Conservation (phyloP, 1,140 invertebrate species). For the Odontomachus brunneus region DNA sequence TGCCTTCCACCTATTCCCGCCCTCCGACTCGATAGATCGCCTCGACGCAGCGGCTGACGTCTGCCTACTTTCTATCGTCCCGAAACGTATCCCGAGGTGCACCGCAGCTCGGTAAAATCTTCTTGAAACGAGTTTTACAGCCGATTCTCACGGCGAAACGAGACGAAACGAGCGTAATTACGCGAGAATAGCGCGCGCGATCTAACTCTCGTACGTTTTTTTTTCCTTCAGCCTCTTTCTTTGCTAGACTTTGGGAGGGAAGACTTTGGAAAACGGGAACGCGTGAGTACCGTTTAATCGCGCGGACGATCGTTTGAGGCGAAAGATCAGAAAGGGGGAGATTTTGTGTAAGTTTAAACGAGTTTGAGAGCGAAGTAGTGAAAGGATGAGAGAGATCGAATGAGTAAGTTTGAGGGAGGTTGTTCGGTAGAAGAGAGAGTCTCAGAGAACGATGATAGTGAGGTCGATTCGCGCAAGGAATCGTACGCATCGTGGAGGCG, state of each 20-base stretch:
- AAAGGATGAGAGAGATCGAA: conserved; percentile 4
- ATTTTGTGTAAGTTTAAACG: conserved; percentile 1
- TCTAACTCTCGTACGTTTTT: conserved; percentile 39
- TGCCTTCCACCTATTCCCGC: conserved; percentile 21
- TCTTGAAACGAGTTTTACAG: conserved; percentile 70
- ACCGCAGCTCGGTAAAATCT: conserved; percentile 65
- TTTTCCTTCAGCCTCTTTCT: conserved; percentile 1
- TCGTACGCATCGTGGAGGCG: too few species aligned
- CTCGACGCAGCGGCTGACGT: conserved; percentile 54
- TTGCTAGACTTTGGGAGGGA: not conserved
- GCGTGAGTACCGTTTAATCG: conserved; percentile 49
- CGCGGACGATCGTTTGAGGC: conserved; percentile 23
- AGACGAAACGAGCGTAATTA: conserved; percentile 74
- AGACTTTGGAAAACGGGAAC: conserved; percentile 23
- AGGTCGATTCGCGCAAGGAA: not conserved
- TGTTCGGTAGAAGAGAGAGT: not conserved
- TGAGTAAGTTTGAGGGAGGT: not conserved
- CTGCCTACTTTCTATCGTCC: conserved; percentile 72
- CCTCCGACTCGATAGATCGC: conserved; percentile 56
- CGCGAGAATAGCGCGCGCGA: conserved; percentile 48
- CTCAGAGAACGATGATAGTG: not conserved
- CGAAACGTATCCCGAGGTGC: conserved; percentile 57
- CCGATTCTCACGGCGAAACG: conserved; percentile 67
- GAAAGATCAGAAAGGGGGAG: conserved; percentile 24
- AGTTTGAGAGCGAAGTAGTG: not conserved